These are phyloP conservation scores for Toxotes chatareus DNA, from an alignment of 2,113 vertebrate species.

Conservation along the genomic window DNA sequence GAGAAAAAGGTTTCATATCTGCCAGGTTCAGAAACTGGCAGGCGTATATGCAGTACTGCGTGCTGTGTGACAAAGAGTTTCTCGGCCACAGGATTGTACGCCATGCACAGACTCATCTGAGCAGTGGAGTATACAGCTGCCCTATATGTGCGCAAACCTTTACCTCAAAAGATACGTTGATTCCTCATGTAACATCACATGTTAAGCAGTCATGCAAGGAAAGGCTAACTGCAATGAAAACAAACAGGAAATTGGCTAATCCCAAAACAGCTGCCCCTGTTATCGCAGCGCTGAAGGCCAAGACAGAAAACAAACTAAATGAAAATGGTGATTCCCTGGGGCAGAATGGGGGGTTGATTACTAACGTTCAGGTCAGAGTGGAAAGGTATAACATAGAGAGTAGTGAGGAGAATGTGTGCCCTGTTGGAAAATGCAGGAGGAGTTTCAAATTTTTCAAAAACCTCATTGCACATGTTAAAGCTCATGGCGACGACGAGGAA, in stretches of 20 bases:
- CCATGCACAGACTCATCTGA: constrained; percentile 95
- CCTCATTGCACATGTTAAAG: constrained; percentile 92
- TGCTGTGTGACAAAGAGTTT: constrained; percentile 97
- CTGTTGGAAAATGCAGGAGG: constrained; percentile 92
- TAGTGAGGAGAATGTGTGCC: constrained; percentile 91
- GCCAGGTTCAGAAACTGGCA: constrained; percentile 97
- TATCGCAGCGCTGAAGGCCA: constrained; percentile 83
- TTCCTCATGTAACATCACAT: constrained; percentile 95
- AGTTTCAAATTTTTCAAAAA: constrained; percentile 97
- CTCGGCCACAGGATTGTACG: constrained; percentile 96
- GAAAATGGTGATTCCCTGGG: constrained; percentile 85
- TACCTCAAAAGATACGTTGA: constrained; percentile 92
- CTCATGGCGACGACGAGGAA: constrained; percentile 93
- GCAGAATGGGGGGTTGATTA: constrained; percentile 81
- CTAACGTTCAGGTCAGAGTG: constrained; percentile 79
- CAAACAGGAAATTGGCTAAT: constrained; percentile 87
- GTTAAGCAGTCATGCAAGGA: constrained; percentile 98
- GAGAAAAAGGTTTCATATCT: constrained; percentile 94
- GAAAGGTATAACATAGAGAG: constrained; percentile 75
- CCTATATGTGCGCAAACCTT: constrained; percentile 96
- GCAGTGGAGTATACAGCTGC: constrained; percentile 91
- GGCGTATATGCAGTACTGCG: constrained; percentile 99
- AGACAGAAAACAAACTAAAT: constrained; percentile 85
- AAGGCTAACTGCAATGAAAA: constrained; percentile 93
- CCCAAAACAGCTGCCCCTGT: constrained; percentile 84